Base-by-base conservation (phyloP, 2,888 invertebrate species). In the Orthonychiurus folsomi region DNA sequence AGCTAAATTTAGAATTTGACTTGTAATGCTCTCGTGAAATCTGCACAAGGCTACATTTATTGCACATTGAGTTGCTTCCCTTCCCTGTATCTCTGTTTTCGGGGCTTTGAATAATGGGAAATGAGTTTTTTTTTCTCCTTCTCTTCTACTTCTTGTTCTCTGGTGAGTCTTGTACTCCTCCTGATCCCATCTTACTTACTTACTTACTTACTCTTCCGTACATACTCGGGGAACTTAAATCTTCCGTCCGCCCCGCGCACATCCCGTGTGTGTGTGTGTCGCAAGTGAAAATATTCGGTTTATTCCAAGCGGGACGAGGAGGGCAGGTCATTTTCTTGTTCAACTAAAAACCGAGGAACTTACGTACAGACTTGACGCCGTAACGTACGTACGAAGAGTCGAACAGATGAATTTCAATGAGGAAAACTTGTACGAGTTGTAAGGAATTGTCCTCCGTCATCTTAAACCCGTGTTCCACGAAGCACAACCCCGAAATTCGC, bases 11-110 rank as follows among this genome's bases (percentile, higher is more conserved):
- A 20, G 27, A 50, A 27, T 24, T 20, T 24, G 18, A 50, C 21
- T n/a, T 37, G n/a, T 47, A 47, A 57, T 57, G 52, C 48, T 50
- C 48, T 47, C 20, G 53, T 25, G 54, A 62, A 62, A 62, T 62
- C 62, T 62, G 62, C 62, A 62, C 59, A 62, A 57, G 57, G 58
- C 62, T 61, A 37, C 56, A 59, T 55, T 59, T 62, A 62, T 62
- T 62, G 62, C 62, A 58, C 58, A 62, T 53, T 47, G 50, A 47
- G 25, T 60, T 21, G 18, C 28, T 37, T 15, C 37, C 5, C 15
- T 5, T 15, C 37, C 37, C 5, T 37, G 37, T 37, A 9, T 37
- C 15, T 37, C 37, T 37, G 52, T 57, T 57, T 37, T 21, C 47
- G 37, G 15, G 9, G 37, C 57, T 50, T 62, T 62, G 62, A 62